Conservation (phyloP, 1,140 invertebrate species). For the Zaprionus africanus region DNA sequence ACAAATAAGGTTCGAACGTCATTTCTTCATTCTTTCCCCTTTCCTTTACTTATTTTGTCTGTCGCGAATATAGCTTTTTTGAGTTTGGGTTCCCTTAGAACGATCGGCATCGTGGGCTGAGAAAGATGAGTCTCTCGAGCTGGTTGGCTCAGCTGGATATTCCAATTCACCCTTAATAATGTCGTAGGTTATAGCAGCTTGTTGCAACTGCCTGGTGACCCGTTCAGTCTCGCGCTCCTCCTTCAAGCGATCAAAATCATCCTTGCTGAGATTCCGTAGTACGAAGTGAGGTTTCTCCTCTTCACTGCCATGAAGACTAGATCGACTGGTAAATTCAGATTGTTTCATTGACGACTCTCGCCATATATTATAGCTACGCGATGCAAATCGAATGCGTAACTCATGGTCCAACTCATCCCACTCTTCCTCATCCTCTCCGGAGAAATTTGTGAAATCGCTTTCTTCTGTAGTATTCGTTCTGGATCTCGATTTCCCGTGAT, state of each 20-base stretch:
- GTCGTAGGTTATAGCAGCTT: conserved; percentile 60
- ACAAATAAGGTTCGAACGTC: too few species aligned
- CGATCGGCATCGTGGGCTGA: background rate
- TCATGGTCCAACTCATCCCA: background rate
- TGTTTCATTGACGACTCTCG: too few species aligned
- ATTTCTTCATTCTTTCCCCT: too few species aligned
- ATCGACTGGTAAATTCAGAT: too few species aligned
- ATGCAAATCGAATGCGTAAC: conserved; percentile 56
- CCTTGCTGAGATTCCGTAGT: conserved; percentile 25
- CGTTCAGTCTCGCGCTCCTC: conserved; percentile 59
- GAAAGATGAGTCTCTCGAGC: background rate
- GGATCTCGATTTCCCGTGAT: too few species aligned
- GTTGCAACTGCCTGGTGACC: conserved; percentile 51
- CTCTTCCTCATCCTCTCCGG: conserved; percentile 24
- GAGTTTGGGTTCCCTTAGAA: conserved; percentile 8
- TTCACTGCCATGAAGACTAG: background rate
- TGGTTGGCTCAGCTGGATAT: background rate
- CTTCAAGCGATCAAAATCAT: conserved; percentile 63
- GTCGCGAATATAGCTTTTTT: conserved; percentile 8
- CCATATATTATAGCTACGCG: conserved; percentile 25
- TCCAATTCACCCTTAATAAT: conserved; percentile 54
- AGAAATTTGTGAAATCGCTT: conserved; percentile 46
- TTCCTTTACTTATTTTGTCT: background rate
- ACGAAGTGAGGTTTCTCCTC: background rate
- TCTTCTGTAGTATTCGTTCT: too few species aligned